Base-by-base conservation (phyloP, 2,888 invertebrate species). In the Tupiocoris notatus region DNA sequence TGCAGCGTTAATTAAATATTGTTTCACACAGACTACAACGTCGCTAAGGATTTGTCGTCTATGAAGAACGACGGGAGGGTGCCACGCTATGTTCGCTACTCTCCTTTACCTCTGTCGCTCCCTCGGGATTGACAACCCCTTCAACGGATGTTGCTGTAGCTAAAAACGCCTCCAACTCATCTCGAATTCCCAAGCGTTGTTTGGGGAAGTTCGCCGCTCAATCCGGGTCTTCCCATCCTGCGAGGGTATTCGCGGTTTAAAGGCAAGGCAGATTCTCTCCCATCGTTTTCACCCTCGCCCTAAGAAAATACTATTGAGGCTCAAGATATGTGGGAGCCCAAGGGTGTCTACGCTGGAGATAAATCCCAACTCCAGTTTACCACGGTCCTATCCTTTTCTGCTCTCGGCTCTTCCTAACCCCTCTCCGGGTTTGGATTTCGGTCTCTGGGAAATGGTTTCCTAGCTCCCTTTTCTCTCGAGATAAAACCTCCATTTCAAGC, bases 401-500 rank as follows among this genome's bases (percentile, higher is more conserved):
- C 39, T 39, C 39, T 7, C 6, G 39, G 39, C 12, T 39, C 3
- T 12, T 39, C 39, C 12, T 12, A 39, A 62, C 20, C 62, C 61
- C 62, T 73, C 73, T 62, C 61, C 54, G 54, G 58, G 25, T 39
- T 39, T 39, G 64, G 74, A 39, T 64, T 74, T 63, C 63, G 74
- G 64, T 63, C 64, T 64, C 74, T 21, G 70, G 70, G 61, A 70
- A 59, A 70, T 58, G 17, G 70, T 58, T 70, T 70, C 70, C 70
- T 70, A 58, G 70, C 54, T 9, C 39, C 59, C 70, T 56, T 23
- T 70, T 64, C 64, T 56, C 63, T 57, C 39, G 64, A 74, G 74
- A 74, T 74, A 74, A 74, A 74, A 74, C 74, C 74, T 74, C 74
- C 74, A 74, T 74, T 74, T 64, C 74, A 20, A 64, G 63, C 74